These are phyloP conservation scores for Lacanobia oleracea DNA, from an alignment of 2,888 invertebrate genomes.

Conservation along the genomic window DNA sequence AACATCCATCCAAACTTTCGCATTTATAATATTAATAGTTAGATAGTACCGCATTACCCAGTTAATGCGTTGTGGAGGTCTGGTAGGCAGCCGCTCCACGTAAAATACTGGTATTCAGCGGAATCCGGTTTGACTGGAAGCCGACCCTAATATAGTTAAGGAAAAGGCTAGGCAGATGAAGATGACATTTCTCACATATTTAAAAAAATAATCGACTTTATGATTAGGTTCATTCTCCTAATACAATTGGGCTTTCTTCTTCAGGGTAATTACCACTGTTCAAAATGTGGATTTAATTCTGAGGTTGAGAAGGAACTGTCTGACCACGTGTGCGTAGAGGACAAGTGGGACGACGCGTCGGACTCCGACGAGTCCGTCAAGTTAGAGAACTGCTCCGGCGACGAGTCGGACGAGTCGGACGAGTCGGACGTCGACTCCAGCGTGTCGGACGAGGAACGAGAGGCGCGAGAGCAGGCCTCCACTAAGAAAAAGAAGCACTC, in stretches of 20 bases:
- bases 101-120: no score
- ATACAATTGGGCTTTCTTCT: constrained; percentile 11
- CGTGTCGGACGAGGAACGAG: constrained; percentile 72
- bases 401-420: constrained; percentile 65
- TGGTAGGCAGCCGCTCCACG: no score
- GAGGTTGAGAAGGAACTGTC: constrained; percentile 56
- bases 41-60: no score
- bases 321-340: constrained; percentile 61
- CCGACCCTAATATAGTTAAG: no score
- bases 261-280: constrained; percentile 49
- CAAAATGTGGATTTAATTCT: constrained; percentile 55
- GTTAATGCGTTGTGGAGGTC: no score
- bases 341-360: constrained; percentile 50
- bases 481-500: constrained; percentile 46
- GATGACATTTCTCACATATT: background rate
- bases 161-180: no score
- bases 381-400: constrained; percentile 61
- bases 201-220: background rate
- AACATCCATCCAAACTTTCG: no score
- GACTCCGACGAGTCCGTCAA: constrained; percentile 75
- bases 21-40: no score
- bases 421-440: constrained; percentile 74
- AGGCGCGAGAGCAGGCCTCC: constrained; percentile 37
- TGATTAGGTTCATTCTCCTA: background rate
- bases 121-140: no score